Evolutionary conservation across 2,113 vertebrate species (phyloP), one percentile per base, ranked within the genome.

Genomic region (Macaca mulatta): DNA sequence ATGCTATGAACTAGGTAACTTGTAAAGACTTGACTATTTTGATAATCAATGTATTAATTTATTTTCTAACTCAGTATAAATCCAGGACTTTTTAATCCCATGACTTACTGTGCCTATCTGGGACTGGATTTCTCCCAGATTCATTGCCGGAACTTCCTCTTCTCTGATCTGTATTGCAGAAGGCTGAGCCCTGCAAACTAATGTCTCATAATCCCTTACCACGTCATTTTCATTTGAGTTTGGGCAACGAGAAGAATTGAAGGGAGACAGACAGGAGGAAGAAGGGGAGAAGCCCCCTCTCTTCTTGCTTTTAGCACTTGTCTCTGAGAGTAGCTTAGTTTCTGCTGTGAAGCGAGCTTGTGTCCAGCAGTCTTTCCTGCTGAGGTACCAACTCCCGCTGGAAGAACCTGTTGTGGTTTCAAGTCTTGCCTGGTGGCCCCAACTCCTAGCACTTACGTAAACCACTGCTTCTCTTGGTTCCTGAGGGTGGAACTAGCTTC

Each of bases 1-100:
- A 79, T 30, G 8, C 14, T 48, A 4, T 86, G 69, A 25, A 17
- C 9, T 89, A 57, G 22, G 17, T 59, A 32, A 91, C 4, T 57
- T 70, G 30, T 40, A 45, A 8, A 38, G 11, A 35, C 22, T 92
- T 94, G n/a, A 72, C 50, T 84, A 79, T 88, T 81, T 88, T 95
- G 43, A 64, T 55, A 20, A 35, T 40, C 3, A 48, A 5, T 64
- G 16, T 38, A 35, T 14, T 72, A 22, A 59, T 70, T 48, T 43
- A 18, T 52, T 61, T 89, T 75, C 30, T 77, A 85, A 45, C 25
- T 89, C 30, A 64, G 18, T 8, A 25, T 52, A 78, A 77, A 35
- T 67, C 6, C 4, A 23, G 38, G 20, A 43, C 20, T 38, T 85
- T 57, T 70, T 40, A 77, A 67, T 38, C 14, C 27, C 0, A 1